Evolutionary conservation across 2,113 vertebrate species (phyloP).

Genomic region (Cromileptes altivelis): DNA sequence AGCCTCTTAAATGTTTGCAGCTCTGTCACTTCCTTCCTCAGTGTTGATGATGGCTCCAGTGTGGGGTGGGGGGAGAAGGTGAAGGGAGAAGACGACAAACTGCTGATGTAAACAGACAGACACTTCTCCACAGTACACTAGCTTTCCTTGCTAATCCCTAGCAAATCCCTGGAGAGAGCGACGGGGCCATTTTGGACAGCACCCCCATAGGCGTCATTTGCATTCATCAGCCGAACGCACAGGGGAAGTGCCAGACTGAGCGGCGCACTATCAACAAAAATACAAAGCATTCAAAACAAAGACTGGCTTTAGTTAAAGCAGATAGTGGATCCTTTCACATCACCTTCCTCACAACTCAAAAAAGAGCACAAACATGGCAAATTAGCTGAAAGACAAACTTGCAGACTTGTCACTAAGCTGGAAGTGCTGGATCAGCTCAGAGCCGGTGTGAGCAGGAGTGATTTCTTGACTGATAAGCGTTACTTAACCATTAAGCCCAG

Average conservation of each 20-base stretch:
- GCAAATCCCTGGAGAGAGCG: slow-evolving; percentile 59
- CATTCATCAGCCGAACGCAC: slow-evolving; percentile 56
- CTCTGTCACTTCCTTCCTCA: slow-evolving; percentile 9
- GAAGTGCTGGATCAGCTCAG: slow-evolving; percentile 33
- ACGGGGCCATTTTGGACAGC: slow-evolving; percentile 63
- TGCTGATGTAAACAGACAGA: slow-evolving; percentile 65
- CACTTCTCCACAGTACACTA: slow-evolving; percentile 62
- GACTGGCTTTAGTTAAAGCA: slow-evolving; percentile 12
- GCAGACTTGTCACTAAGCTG: slow-evolving; percentile 7
- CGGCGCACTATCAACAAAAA: slow-evolving; percentile 25
- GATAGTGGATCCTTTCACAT: background rate
- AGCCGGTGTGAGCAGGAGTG: slow-evolving; percentile 30
- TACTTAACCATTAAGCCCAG: slow-evolving; percentile 17
- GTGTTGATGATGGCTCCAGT: slow-evolving; percentile 11
- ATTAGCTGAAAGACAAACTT: slow-evolving; percentile 26
- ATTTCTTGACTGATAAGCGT: slow-evolving; percentile 51
- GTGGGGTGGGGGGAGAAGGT: background rate
- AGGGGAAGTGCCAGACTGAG: slow-evolving; percentile 17
- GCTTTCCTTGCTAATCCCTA: slow-evolving; percentile 61
- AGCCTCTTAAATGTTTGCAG: slow-evolving; percentile 18
- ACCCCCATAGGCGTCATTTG: slow-evolving; percentile 59
- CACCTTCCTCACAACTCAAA: background rate
- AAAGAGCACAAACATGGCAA: background rate
- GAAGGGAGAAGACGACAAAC: slow-evolving; percentile 30
- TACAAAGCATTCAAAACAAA: slow-evolving; percentile 40